Conservation (phyloP, 2,888 invertebrate species). For the Euplagia quadripunctaria region DNA sequence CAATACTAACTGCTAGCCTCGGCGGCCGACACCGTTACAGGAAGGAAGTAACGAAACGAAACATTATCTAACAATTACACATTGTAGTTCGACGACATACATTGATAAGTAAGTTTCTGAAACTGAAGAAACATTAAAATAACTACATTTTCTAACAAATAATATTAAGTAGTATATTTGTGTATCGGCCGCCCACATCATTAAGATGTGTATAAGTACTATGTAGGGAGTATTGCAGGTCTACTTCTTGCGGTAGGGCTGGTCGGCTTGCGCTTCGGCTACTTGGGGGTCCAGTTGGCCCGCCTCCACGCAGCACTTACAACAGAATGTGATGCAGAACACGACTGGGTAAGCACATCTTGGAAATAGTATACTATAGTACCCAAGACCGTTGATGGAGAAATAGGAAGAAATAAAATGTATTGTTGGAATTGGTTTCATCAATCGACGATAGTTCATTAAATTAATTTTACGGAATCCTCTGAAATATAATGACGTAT, state of each 20-base stretch:
- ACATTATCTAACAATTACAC: constrained; percentile 14
- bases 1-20: constrained; percentile 29
- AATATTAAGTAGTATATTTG: too few relatives aligned
- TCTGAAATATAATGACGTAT: too few relatives aligned
- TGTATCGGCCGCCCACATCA: too few relatives aligned
- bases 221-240: constrained; percentile 32
- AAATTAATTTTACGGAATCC: too few relatives aligned
- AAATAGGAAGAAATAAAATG: too few relatives aligned
- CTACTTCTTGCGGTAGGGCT: constrained; percentile 62
- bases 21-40: constrained; percentile 36
- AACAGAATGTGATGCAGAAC: constrained; percentile 91
- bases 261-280: constrained; percentile 67
- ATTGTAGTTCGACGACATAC: constrained; percentile 20
- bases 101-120: constrained; percentile 14
- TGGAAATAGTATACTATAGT: not conserved
- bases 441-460: too few relatives aligned
- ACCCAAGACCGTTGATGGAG: too few relatives aligned
- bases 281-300: constrained; percentile 89
- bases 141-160: constrained; percentile 6
- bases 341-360: not conserved
- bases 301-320: constrained; percentile 96
- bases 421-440: too few relatives aligned
- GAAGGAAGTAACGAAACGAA: constrained; percentile 12
- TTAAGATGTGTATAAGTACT: constrained; percentile 4
- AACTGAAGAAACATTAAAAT: not conserved